A percentile compares a stretch with the other conserved stretches of the same genome.
These are phyloP conservation scores for Dynastes hyllus DNA, from an alignment of 2,888 invertebrate species.

Conservation along the genomic window DNA sequence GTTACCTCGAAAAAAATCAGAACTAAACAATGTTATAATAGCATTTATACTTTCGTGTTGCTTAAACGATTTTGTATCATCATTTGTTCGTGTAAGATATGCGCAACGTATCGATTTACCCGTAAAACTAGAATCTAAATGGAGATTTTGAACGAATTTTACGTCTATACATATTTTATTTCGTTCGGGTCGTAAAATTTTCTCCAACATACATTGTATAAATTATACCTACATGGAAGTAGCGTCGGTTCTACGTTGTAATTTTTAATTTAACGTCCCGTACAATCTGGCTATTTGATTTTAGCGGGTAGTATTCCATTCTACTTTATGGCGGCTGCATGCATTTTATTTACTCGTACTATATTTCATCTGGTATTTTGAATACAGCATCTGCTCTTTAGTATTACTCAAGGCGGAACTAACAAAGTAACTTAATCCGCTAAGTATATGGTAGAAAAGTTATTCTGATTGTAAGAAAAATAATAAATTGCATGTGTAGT, in stretches of 20 bases:
- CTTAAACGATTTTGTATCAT: neutral
- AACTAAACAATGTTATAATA: too few species aligned
- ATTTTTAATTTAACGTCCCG: constrained; percentile 3
- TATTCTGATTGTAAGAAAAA: too few species aligned
- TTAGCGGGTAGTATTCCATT: neutral
- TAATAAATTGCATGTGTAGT: too few species aligned
- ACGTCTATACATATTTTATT: constrained; percentile 24
- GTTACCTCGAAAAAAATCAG: too few species aligned
- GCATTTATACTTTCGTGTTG: too few species aligned
- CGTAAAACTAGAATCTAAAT: constrained; percentile 19
- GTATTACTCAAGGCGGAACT: too few species aligned
- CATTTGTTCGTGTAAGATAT: neutral
- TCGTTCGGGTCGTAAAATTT: constrained; percentile 9
- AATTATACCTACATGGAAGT: neutral
- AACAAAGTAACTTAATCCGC: too few species aligned
- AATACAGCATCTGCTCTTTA: too few species aligned
- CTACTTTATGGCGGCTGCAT: neutral
- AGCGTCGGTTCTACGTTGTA: neutral
- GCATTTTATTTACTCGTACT: neutral
- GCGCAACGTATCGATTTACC: neutral
- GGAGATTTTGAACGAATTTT: constrained; percentile 6
- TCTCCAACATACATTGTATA: constrained; percentile 16
- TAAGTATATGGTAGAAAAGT: too few species aligned
- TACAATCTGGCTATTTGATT: constrained; percentile 10
- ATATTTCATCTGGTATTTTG: too few species aligned